Evolutionary conservation across 2,797 vertebrate species (phyloP), one percentile per base, ranked within the genome.

Genomic region (Malacoctenus gilli): DNA sequence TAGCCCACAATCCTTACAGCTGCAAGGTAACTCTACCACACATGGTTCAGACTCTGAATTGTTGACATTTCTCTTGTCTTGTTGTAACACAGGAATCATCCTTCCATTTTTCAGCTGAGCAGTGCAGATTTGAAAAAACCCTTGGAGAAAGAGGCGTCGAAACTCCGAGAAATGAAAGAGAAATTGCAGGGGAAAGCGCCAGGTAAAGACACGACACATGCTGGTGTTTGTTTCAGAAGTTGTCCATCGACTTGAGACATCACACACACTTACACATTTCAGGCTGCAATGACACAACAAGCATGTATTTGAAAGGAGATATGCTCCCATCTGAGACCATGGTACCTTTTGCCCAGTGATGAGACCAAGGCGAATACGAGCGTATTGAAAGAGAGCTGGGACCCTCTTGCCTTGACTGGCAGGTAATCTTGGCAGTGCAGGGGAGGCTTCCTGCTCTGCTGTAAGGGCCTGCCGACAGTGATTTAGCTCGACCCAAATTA

Each of bases 1-100:
- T 99, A 5, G 95, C 94, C 54, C 96, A 97, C 79, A 99, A 99
- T 78, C 97, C 97, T 10, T 99, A 98, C 77, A 97, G 94, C 76
- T 95, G 94, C 92, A 99, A 97, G 94, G 97, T 98, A 90, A 75
- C 9, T n/a, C 1, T 8, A 38, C 47, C 13, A 32, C 36, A 9
- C 10, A 10, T 14, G 0, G 13, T 48, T 63, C 14, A 5, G 2
- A 20, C 3, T 1, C 5, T 4, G 0, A 61, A 61, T 2, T 1
- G n/a, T n/a, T 14, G 6, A 28, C 5, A 28, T 6, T 13, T 39
- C 15, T 15, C 0, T n/a, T 36, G 39, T 43, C 56, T 28, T 5
- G 16, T 6, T 18, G 9, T 19, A 12, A 34, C 22, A n/a, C 61
- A 11, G n/a, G 1, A 2, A 49, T 20, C 19, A 1, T 48, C 49